These are phyloP conservation scores for Romanogobio albipinnatus DNA, from an alignment of 2,113 vertebrate genomes.

Conservation along the genomic window DNA sequence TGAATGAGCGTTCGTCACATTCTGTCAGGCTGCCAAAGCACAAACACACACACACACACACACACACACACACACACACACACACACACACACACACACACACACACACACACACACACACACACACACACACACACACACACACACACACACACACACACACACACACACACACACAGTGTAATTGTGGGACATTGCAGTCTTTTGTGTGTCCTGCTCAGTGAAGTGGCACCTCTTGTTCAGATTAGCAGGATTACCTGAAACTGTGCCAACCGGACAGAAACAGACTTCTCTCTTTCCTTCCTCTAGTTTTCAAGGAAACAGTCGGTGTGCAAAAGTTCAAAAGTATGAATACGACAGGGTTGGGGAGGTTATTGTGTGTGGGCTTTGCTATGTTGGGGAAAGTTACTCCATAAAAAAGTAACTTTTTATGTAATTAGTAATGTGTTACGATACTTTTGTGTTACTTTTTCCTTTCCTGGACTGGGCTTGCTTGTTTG, in stretches of 20 bases:
- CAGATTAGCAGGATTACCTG: slow-evolving; percentile 33
- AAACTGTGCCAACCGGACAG: slow-evolving; percentile 21
- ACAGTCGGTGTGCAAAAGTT: slow-evolving; percentile 16
- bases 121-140: too few species aligned
- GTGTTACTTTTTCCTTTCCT: too few species aligned
- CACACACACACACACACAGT: neutral
- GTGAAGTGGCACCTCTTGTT: slow-evolving; percentile 23
- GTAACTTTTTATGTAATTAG: too few species aligned
- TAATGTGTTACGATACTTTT: too few species aligned
- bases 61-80: too few species aligned
- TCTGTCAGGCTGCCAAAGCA: slow-evolving; percentile 8
- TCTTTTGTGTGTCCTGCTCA: slow-evolving; percentile 17
- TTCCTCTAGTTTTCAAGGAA: slow-evolving; percentile 1
- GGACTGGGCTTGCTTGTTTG: too few species aligned
- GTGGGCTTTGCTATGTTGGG: neutral
- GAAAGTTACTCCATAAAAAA: too few species aligned
- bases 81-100: too few species aligned
- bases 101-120: neutral
- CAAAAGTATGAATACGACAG: neutral
- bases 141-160: too few species aligned
- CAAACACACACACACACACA: neutral
- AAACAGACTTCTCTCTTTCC: neutral
- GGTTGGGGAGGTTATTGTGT: neutral
- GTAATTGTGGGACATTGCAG: neutral
- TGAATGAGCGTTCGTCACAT: neutral